Evolutionary conservation across 2,113 vertebrate species (phyloP), one percentile per base, ranked within the genome.

Genomic region (Dasypus novemcinctus): DNA sequence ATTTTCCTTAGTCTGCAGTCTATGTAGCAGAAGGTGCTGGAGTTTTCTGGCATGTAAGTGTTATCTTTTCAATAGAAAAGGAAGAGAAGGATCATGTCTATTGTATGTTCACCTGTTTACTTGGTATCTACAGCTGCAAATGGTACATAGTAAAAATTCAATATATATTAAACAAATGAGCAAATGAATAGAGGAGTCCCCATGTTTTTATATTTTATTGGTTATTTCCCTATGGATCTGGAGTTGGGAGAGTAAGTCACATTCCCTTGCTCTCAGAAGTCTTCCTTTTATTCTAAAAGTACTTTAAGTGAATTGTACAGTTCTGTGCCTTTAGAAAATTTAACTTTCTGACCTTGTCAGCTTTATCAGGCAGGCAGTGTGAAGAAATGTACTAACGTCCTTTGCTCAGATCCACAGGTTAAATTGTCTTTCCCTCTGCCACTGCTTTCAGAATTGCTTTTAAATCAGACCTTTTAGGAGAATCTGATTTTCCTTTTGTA

Each of bases 401-500:
- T 41, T 79, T 72, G 57, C 76, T 94, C 75, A 91, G 54, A 80
- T 97, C 49, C 75, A 25, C 0, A 75, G 12, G 33, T 52, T 68
- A 93, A 71, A 7, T 15, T 38, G 9, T 71, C 95, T 96, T 94
- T 92, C 27, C 52, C 76, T 93, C 81, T 85, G 81, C 41, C 75
- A 25, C 61, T 68, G 43, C 83, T 69, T 93, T 86, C n/a, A 69
- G 63, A 82, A 95, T 97, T 97, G 92, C 61, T 95, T 97, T 96
- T 85, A 79, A 95, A 43, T 4, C 68, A 80, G 2, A 0, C 36
- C 14, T 96, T 95, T 96, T 90, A 81, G 59, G 74, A 41, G 72
- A 95, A 83, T 88, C 52, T 87, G 92, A 13, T 96, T 98, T 96
- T 90, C 78, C 61, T 90, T 69, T 61, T 57, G 6, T 71, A 3